Evolutionary conservation across 2,797 vertebrate species (phyloP).

Genomic region (Nannoperca australis): DNA sequence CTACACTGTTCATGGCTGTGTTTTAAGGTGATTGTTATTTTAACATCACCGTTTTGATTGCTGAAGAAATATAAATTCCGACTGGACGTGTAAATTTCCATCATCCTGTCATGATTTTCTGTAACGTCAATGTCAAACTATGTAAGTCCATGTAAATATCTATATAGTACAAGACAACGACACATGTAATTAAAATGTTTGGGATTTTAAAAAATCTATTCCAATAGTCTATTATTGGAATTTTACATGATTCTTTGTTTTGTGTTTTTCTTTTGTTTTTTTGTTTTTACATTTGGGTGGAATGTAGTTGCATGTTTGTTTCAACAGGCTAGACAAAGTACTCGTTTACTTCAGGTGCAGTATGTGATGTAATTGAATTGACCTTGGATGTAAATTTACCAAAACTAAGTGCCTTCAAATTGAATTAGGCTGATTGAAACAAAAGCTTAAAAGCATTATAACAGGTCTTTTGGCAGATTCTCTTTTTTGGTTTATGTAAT

Average conservation of each 20-base stretch:
- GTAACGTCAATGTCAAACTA: not conserved
- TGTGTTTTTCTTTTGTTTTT: not conserved
- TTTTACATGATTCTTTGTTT: not conserved
- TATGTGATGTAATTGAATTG: conserved; percentile 12
- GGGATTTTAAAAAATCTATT: not conserved
- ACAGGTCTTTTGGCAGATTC: not conserved
- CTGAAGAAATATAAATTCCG: not conserved
- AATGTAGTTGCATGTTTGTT: not conserved
- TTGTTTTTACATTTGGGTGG: not conserved
- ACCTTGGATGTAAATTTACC: conserved; percentile 1
- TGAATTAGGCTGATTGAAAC: not conserved
- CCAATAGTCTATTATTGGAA: not conserved
- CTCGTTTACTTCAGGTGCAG: not conserved
- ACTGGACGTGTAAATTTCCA: not conserved
- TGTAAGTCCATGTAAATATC: conserved; percentile 54
- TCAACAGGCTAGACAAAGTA: not conserved
- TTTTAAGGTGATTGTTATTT: not conserved
- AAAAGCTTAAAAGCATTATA: conserved; percentile 10
- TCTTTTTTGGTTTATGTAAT: conserved; percentile 10
- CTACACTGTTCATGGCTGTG: not conserved
- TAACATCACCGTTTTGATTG: not conserved
- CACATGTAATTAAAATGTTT: not conserved
- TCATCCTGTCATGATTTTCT: not conserved
- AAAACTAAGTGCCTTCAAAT: conserved; percentile 50
- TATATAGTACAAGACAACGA: conserved; percentile 20